These are phyloP conservation scores for Orthonevra nobilis DNA, from an alignment of 2,888 invertebrate genomes.

Conservation along the genomic window DNA sequence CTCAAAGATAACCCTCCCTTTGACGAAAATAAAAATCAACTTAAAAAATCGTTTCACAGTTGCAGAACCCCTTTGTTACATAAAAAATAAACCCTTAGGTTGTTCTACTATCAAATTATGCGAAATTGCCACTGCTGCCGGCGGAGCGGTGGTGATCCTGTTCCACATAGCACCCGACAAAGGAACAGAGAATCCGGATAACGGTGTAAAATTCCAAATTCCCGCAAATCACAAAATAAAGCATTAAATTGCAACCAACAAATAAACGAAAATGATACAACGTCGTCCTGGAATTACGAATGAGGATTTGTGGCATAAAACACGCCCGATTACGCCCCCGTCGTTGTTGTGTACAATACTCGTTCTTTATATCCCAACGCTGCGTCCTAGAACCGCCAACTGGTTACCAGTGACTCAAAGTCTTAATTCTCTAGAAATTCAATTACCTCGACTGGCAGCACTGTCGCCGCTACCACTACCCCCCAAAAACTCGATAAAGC, in stretches of 20 bases:
- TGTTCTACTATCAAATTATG: conserved; percentile 55
- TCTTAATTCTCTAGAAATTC: conserved; percentile 62
- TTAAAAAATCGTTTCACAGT: too few species aligned
- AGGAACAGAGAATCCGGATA: conserved; percentile 22
- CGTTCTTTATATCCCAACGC: too few species aligned
- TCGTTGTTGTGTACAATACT: background rate
- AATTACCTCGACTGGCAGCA: conserved; percentile 37
- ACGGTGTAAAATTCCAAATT: conserved; percentile 52
- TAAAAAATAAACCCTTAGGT: conserved; percentile 31
- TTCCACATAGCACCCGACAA: conserved; percentile 28
- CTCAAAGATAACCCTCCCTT: too few species aligned
- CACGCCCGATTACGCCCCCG: conserved; percentile 8
- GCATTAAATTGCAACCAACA: conserved; percentile 54
- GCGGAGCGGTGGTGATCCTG: too few species aligned
- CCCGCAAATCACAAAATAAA: conserved; percentile 49
- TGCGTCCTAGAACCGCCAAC: background rate
- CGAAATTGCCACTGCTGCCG: conserved; percentile 30
- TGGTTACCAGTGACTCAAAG: conserved; percentile 36
- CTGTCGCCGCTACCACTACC: too few species aligned
- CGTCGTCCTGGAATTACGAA: conserved; percentile 30
- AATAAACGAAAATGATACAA: conserved; percentile 52
- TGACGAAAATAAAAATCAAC: too few species aligned
- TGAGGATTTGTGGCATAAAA: conserved; percentile 43
- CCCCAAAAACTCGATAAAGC: too few species aligned
- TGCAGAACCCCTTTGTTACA: too few species aligned